These are phyloP conservation scores for Martes martes DNA, from an alignment of 2,113 vertebrate species.

Conservation along the genomic window DNA sequence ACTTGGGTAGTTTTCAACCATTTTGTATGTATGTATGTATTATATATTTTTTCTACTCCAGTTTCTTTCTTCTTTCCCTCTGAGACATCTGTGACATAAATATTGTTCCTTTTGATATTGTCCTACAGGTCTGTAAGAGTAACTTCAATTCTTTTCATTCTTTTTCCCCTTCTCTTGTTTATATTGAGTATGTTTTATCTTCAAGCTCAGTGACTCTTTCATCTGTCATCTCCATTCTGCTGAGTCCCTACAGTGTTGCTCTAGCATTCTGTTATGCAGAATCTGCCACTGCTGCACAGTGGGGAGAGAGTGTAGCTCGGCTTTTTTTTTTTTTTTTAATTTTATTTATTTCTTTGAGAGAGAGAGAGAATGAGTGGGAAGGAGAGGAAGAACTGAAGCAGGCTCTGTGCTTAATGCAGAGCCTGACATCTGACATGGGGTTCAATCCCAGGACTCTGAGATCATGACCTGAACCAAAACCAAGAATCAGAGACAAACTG, in stretches of 20 bases:
- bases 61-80: neutral
- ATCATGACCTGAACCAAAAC: neutral
- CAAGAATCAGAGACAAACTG: neutral
- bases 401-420: neutral
- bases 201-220: neutral
- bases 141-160: neutral
- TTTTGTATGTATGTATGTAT: neutral
- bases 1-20: neutral
- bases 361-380: neutral
- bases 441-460: neutral
- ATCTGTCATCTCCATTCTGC: neutral
- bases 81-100: neutral
- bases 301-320: neutral
- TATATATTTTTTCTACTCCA: neutral
- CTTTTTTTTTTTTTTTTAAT: neutral
- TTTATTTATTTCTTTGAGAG: neutral
- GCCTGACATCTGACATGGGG: neutral
- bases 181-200: neutral
- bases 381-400: neutral
- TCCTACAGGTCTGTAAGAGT: neutral
- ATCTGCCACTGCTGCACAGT: neutral
- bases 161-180: neutral
- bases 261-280: neutral
- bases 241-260: neutral
- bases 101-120: neutral